Evolutionary conservation across 2,113 vertebrate species (phyloP).

Genomic region (Paradisaea rubra): DNA sequence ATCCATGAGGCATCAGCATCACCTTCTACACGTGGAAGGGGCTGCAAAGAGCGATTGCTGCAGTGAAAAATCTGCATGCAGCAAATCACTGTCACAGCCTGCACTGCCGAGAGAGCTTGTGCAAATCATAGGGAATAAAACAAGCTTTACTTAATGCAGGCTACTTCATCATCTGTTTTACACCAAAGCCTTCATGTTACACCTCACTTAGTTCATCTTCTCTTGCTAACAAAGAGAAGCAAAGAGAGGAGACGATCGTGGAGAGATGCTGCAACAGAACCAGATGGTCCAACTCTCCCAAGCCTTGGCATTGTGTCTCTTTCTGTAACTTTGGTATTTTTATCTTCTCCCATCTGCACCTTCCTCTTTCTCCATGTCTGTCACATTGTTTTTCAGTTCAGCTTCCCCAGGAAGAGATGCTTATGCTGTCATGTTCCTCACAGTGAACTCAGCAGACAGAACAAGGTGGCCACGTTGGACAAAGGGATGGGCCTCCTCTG

Average conservation of each 20-base stretch:
- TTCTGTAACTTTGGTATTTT: neutral
- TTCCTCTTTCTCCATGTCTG: neutral
- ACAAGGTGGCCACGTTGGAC: rapidly evolving
- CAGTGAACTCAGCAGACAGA: neutral
- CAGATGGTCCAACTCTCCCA: neutral
- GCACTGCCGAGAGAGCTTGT: neutral
- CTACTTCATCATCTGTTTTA: neutral
- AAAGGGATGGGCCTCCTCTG: neutral
- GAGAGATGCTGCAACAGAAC: neutral
- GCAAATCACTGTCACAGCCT: neutral
- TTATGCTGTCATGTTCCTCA: neutral
- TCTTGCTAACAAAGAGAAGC: neutral
- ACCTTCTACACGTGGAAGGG: neutral
- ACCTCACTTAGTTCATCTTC: neutral
- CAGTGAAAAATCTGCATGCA: neutral
- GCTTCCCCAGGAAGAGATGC: neutral
- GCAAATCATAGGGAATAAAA: neutral
- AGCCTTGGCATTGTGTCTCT: neutral
- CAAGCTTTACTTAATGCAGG: neutral
- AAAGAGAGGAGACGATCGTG: rapidly evolving
- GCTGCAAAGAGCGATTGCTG: neutral
- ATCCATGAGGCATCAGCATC: neutral
- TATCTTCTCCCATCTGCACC: neutral
- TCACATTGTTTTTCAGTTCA: neutral
- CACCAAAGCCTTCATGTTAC: neutral